Evolutionary conservation across 2,797 vertebrate genomes (phyloP).

Genomic region (Halcyon smyrnensis): DNA sequence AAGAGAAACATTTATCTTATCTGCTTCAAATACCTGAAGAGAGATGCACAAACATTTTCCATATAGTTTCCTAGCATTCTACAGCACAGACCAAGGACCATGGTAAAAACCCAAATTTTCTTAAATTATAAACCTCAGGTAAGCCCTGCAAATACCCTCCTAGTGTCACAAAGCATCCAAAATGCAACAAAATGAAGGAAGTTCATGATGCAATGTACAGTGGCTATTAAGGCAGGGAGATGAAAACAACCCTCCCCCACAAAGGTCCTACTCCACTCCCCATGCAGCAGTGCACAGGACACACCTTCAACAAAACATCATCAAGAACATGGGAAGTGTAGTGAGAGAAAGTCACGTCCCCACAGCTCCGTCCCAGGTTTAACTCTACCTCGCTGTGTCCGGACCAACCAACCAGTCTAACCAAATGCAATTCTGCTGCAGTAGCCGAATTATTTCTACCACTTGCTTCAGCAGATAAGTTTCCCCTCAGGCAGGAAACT

Average conservation of each 20-base stretch:
- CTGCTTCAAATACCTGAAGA: not conserved
- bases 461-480: constrained; percentile 7
- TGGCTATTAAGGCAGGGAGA: not conserved
- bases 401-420: not conserved
- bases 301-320: not conserved
- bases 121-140: not conserved
- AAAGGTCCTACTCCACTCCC: not conserved
- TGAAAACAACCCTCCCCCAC: not conserved
- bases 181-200: not conserved
- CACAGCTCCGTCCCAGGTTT: not conserved
- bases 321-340: accelerated
- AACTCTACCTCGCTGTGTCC: not conserved
- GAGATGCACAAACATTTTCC: not conserved
- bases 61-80: not conserved
- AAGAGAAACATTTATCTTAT: not conserved
- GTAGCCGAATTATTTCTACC: constrained; percentile 27
- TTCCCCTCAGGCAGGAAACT: constrained; percentile 41
- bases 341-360: not conserved
- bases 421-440: constrained; percentile 1
- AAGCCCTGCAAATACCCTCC: not conserved
- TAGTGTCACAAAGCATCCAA: not conserved
- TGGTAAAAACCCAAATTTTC: not conserved
- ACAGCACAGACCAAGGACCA: not conserved
- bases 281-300: not conserved
- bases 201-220: not conserved